A percentile compares a stretch with the other conserved stretches of the same genome.
phyloP scores from a whole-genome alignment of 2,888 invertebrate species.

The Glyphotaelius pellucidus region DNA sequence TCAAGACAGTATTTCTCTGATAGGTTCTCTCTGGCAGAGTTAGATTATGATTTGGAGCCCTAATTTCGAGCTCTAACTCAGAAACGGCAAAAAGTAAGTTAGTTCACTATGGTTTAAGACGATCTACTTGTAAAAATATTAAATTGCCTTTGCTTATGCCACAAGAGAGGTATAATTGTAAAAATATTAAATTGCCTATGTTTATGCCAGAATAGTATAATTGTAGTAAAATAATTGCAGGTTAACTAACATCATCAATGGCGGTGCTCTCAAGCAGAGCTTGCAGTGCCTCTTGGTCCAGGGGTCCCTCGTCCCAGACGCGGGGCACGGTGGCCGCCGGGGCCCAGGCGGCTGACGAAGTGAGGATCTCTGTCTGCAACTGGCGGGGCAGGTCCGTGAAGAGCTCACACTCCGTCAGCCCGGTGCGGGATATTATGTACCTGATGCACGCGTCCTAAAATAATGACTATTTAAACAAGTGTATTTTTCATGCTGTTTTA shows the following conservation, averaged over 20 bases:
- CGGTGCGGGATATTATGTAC: conserved; percentile 76
- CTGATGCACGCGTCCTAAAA: conserved; percentile 75
- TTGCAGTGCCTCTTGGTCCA: conserved; percentile 44
- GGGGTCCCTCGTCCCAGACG: conserved; percentile 25
- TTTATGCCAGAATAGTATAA: no score
- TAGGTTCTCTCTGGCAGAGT: no score
- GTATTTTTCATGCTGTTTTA: neutral
- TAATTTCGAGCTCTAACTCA: no score
- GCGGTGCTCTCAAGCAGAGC: conserved; percentile 43
- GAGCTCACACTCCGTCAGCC: conserved; percentile 76
- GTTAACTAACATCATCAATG: conserved; percentile 52
- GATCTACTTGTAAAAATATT: no score
- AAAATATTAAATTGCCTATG: no score
- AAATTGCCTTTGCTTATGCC: no score
- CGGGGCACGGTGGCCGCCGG: neutral
- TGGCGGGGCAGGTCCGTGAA: conserved; percentile 78
- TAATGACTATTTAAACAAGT: conserved; percentile 54
- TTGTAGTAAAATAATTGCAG: neutral
- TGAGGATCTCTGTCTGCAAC: conserved; percentile 77
- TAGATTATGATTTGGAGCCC: no score
- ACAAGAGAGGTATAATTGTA: no score
- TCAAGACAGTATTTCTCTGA: no score
- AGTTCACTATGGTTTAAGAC: no score
- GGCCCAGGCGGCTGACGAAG: conserved; percentile 70
- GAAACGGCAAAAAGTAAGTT: no score